These are phyloP conservation scores for Pristionchus mayeri DNA, from an alignment of 2,888 invertebrate genomes.

Conservation along the genomic window DNA sequence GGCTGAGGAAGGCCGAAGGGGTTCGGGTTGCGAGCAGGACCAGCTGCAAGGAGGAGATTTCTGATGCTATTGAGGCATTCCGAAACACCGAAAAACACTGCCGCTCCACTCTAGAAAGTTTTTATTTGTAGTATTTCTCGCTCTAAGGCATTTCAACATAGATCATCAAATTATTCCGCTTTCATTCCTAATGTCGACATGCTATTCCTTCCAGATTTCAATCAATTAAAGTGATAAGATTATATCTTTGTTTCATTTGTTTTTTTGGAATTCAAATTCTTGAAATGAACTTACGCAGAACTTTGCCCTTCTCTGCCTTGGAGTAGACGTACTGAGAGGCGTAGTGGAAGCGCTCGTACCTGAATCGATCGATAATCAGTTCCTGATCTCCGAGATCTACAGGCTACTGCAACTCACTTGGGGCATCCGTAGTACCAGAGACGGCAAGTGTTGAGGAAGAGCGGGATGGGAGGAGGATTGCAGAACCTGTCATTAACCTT, in stretches of 20 bases:
- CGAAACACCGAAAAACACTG: no score
- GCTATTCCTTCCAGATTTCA: no score
- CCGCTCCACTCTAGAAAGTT: no score
- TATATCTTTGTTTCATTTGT: neutral
- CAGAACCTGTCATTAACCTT: slow-evolving; percentile 69
- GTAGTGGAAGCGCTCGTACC: slow-evolving; percentile 70
- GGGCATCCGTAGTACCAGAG: slow-evolving; percentile 72
- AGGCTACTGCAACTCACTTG: neutral
- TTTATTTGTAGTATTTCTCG: no score
- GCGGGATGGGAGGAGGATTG: slow-evolving; percentile 71
- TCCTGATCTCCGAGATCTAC: no score
- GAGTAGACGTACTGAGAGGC: slow-evolving; percentile 72
- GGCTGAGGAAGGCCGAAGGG: slow-evolving; percentile 47
- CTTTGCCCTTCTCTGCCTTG: slow-evolving; percentile 73
- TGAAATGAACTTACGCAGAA: slow-evolving; percentile 53
- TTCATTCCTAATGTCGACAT: no score
- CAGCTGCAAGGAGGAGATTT: slow-evolving; percentile 44
- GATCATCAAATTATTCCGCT: no score
- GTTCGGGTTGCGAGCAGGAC: slow-evolving; percentile 40
- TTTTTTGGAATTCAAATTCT: neutral
- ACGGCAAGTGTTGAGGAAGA: slow-evolving; percentile 71
- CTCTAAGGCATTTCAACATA: no score
- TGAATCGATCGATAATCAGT: slow-evolving; percentile 14
- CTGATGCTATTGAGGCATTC: no score
- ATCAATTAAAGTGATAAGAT: no score